Percentiles rank a stretch among this genome's conserved stretches.
These are phyloP conservation scores for Tillus elongatus DNA, from an alignment of 2,888 invertebrate species.

Conservation along the genomic window DNA sequence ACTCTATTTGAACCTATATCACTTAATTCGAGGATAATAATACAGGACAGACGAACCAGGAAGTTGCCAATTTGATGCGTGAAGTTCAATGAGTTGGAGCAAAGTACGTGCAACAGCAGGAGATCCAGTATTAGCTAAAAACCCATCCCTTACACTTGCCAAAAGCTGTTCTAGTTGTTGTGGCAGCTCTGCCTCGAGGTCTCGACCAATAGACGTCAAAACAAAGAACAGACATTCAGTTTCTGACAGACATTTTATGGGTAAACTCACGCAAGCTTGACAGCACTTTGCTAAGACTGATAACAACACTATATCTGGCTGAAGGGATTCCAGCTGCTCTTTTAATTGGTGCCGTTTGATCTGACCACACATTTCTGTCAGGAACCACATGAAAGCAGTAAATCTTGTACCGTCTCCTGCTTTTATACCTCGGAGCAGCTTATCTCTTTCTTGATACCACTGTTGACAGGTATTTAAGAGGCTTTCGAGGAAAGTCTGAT, in stretches of 20 bases:
- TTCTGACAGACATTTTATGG: conserved; percentile 72
- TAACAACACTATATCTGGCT: conserved; percentile 66
- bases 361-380: conserved; percentile 86
- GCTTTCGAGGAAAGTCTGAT: conserved; percentile 82
- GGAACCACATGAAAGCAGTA: conserved; percentile 80
- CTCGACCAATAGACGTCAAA: conserved; percentile 78
- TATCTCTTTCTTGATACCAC: conserved; percentile 70
- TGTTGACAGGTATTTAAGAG: conserved; percentile 83
- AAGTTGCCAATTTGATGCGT: conserved; percentile 85
- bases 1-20: no score
- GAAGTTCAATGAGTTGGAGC: conserved; percentile 80
- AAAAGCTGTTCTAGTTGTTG: conserved; percentile 71
- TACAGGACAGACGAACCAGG: conserved; percentile 83
- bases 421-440: conserved; percentile 47
- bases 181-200: conserved; percentile 74
- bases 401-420: conserved; percentile 56
- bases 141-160: conserved; percentile 73
- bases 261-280: conserved; percentile 76
- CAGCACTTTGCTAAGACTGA: conserved; percentile 83
- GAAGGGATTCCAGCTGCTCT: conserved; percentile 49
- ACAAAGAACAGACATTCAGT: conserved; percentile 85
- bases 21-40: conserved; percentile 60
- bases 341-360: conserved; percentile 58
- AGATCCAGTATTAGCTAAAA: conserved; percentile 63
- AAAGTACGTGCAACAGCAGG: conserved; percentile 74